Evolutionary conservation across 2,113 vertebrate species (phyloP).

Genomic region (Bettongia penicillata): DNA sequence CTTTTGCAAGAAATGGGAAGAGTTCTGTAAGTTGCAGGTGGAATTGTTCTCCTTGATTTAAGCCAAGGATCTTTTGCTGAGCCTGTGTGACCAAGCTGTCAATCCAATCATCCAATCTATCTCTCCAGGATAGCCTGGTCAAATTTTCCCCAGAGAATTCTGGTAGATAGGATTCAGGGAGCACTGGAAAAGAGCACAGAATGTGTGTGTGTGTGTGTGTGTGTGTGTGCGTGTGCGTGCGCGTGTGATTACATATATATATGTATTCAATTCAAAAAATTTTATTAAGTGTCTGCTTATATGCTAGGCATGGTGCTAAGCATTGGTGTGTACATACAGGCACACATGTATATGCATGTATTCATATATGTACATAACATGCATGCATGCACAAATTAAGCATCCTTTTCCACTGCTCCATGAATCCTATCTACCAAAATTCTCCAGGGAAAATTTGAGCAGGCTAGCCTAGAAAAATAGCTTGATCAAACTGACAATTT

Average conservation of each 20-base stretch:
- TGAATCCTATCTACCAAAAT: neutral
- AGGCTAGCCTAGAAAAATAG: neutral
- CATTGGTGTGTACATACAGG: neutral
- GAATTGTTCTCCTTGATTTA: neutral
- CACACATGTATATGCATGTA: neutral
- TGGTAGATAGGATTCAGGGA: neutral
- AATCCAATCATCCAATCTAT: neutral
- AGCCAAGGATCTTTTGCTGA: neutral
- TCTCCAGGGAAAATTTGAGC: neutral
- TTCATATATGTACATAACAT: neutral
- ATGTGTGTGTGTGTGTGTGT: neutral
- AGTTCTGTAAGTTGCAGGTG: accelerated
- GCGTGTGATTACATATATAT: neutral
- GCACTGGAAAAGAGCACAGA: neutral
- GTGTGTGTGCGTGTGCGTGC: neutral
- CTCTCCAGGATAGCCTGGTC: neutral
- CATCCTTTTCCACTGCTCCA: neutral
- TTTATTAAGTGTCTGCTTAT: too few relatives aligned
- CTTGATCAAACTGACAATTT: neutral
- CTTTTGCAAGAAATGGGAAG: neutral
- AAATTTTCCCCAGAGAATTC: neutral
- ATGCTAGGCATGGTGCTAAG: too few relatives aligned
- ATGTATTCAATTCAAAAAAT: neutral
- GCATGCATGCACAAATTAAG: neutral
- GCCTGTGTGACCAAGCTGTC: neutral